Evolutionary conservation across 2,888 invertebrate genomes (phyloP).

Genomic region (Hirudinaria manillensis): DNA sequence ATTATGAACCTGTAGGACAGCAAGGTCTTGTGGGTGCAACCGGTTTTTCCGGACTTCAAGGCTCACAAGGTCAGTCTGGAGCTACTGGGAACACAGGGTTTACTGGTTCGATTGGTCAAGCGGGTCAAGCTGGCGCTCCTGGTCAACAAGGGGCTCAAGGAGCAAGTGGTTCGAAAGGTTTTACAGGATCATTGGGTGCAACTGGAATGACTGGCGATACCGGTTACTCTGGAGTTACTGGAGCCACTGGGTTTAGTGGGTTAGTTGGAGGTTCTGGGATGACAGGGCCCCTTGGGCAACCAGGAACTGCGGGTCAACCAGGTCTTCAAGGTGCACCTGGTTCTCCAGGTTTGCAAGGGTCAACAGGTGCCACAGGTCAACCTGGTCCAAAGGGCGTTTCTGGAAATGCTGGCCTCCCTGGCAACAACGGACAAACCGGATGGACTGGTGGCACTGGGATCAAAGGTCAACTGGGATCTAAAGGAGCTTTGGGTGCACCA

Average conservation of each 20-base stretch:
- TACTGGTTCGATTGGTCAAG: slow-evolving; percentile 29
- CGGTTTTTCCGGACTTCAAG: slow-evolving; percentile 28
- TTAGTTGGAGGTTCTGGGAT: neutral
- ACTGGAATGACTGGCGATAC: slow-evolving; percentile 31
- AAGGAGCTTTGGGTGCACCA: slow-evolving; percentile 19
- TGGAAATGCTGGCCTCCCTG: slow-evolving; percentile 22
- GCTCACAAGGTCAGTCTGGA: slow-evolving; percentile 42
- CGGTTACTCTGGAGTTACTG: slow-evolving; percentile 24
- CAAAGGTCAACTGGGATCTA: slow-evolving; percentile 9
- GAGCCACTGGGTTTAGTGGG: slow-evolving; percentile 25
- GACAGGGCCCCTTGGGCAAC: slow-evolving; percentile 1
- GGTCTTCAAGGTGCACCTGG: slow-evolving; percentile 26
- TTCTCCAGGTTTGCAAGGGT: slow-evolving; percentile 25
- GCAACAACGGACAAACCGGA: slow-evolving; percentile 19
- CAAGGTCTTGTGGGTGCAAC: slow-evolving; percentile 22
- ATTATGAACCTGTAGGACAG: slow-evolving; percentile 26
- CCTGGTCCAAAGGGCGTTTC: slow-evolving; percentile 31
- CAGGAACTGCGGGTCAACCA: slow-evolving; percentile 17
- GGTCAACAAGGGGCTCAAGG: slow-evolving; percentile 32
- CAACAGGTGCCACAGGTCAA: slow-evolving; percentile 27
- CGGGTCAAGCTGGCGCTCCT: slow-evolving; percentile 25
- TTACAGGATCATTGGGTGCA: slow-evolving; percentile 39
- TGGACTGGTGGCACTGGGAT: slow-evolving; percentile 19
- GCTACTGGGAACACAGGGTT: slow-evolving; percentile 36
- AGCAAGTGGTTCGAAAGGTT: slow-evolving; percentile 31